Base-by-base conservation (phyloP, 2,797 vertebrate species). In the Coregonus suidteri region DNA sequence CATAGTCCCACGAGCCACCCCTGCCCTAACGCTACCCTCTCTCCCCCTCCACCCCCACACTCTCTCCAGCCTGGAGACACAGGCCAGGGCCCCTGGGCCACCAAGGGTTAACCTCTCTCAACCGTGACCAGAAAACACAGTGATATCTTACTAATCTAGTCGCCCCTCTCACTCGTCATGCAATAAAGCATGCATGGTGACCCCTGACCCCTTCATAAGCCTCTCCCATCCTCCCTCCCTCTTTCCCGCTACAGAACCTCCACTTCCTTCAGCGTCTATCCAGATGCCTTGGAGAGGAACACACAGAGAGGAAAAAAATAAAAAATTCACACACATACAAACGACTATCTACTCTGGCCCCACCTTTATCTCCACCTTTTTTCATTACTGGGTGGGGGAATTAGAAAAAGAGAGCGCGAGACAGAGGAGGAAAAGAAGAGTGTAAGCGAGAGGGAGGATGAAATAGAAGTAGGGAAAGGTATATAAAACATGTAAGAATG, bases 111-210 rank as follows among this genome's bases (percentile, higher is more conserved):
- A 92, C 90, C 89, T 91, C 87, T 52, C 87, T 91, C 91, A 93
- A 89, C 91, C 91, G 83, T 93, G 91, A 93, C 92, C 91, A 91
- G 88, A 91, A 89, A 90, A 90, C 90, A 88, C 85, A 93, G 87
- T 90, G 91, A 93, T 93, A 93, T 93, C 90, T 93, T 92, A 92
- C 91, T 93, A 91, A 93, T 94, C 92, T 93, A 92, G 88, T 91
- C 65, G 92, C 91, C 88, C 85, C 62, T 71, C 85, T 89, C 90
- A 90, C 91, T 93, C 92, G 87, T 93, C 91, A 86, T 87, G 90
- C 90, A 92, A 93, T 93, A 93, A 93, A 92, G 90, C 90, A 90
- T 90, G 90, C 86, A 80, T 89, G 54, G 76, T 87, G 83, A 93
- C 90, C 93, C 83, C 85, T 93, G 90, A 93, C 90, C 93, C 90